Conservation (phyloP, 2,888 invertebrate species). For the Calliphora vomitoria region DNA sequence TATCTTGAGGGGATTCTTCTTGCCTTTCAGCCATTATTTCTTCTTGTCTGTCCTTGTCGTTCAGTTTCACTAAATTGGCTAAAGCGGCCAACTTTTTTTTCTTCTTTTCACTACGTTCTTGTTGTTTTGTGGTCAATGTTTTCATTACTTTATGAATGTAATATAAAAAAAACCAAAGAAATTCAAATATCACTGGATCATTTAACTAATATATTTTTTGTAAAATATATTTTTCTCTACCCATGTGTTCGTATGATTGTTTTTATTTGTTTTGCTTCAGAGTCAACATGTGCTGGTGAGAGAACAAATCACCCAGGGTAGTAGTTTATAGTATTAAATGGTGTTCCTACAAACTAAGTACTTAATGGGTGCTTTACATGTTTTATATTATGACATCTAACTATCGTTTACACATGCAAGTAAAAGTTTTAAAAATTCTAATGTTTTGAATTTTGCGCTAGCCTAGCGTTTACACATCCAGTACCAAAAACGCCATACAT, state of each 20-base stretch:
- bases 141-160: constrained; percentile 74
- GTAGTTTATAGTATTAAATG: too few relatives aligned
- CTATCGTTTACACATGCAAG: too few relatives aligned
- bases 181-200: constrained; percentile 18
- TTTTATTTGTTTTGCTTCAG: constrained; percentile 27
- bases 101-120: constrained; percentile 87
- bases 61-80: constrained; percentile 87
- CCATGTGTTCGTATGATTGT: constrained; percentile 42
- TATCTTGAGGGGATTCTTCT: background rate
- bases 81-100: constrained; percentile 88
- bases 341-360: too few relatives aligned
- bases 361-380: too few relatives aligned
- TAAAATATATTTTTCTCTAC: constrained; percentile 18
- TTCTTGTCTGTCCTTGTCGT: constrained; percentile 86
- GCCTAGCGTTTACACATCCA: too few relatives aligned
- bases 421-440: too few relatives aligned
- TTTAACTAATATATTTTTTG: background rate
- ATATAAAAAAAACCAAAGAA: constrained; percentile 5
- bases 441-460: too few relatives aligned
- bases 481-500: too few relatives aligned
- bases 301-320: too few relatives aligned
- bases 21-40: constrained; percentile 73
- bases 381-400: too few relatives aligned
- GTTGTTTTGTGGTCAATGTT: constrained; percentile 85
- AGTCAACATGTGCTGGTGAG: constrained; percentile 32